Percentiles rank a stretch among this genome's conserved stretches.
These are phyloP conservation scores for Ooceraea biroi DNA, from an alignment of 1,140 invertebrate genomes.

Conservation along the genomic window DNA sequence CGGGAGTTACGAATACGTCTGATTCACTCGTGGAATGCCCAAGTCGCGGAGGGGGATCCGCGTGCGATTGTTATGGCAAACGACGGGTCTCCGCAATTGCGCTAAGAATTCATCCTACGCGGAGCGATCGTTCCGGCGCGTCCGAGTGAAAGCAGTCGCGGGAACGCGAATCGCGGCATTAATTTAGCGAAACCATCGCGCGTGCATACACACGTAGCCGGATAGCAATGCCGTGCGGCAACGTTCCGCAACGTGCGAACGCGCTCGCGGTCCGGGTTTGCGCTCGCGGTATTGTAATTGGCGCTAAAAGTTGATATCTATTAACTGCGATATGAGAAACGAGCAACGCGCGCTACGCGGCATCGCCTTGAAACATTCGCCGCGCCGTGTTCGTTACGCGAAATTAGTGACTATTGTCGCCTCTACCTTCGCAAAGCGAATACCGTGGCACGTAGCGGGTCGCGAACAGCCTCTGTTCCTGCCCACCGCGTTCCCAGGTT, in stretches of 20 bases:
- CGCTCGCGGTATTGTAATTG: conserved; percentile 68
- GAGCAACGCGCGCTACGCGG: conserved; percentile 36
- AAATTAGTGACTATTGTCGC: conserved; percentile 56
- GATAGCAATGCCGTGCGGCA: no score
- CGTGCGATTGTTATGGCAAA: neutral
- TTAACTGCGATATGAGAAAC: conserved; percentile 60
- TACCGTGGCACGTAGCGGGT: neutral
- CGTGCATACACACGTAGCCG: conserved; percentile 9
- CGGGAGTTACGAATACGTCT: neutral
- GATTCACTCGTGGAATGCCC: neutral
- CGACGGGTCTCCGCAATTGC: conserved; percentile 20
- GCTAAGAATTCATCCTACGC: conserved; percentile 37
- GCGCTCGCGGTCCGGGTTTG: conserved; percentile 44
- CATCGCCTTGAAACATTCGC: conserved; percentile 30
- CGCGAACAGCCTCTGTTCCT: conserved; percentile 1
- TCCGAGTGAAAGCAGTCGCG: conserved; percentile 32
- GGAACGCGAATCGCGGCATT: neutral
- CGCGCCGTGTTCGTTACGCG: conserved; percentile 16
- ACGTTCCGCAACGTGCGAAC: no score
- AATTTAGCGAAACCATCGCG: conserved; percentile 51
- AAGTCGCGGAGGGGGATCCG: neutral
- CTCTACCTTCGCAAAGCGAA: conserved; percentile 25
- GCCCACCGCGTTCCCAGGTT: neutral
- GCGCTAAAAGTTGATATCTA: conserved; percentile 71
- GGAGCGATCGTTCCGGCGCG: conserved; percentile 8